phyloP scores from a whole-genome alignment of 2,888 invertebrate genomes.

The Drosophila mayaguana region DNA sequence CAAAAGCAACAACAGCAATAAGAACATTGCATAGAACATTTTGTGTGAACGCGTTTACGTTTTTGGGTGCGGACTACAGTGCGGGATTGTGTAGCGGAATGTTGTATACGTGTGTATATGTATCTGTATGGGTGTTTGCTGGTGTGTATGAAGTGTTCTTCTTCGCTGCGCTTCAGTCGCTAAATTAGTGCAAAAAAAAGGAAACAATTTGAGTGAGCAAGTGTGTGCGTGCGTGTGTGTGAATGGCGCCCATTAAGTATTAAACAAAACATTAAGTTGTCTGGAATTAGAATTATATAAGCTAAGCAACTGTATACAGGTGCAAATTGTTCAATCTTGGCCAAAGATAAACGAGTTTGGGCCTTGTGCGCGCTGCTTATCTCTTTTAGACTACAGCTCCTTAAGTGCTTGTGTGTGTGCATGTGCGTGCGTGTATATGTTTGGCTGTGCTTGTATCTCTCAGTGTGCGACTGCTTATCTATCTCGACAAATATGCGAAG shows the following conservation, averaged over 20 bases:
- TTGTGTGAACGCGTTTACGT: conserved; percentile 56
- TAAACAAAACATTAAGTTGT: conserved; percentile 57
- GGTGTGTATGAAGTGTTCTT: conserved; percentile 67
- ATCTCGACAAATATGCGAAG: conserved; percentile 77
- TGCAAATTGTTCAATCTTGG: conserved; percentile 70
- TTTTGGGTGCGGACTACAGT: conserved; percentile 50
- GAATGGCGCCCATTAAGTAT: conserved; percentile 44
- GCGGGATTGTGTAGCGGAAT: conserved; percentile 66
- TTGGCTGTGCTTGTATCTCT: too few species aligned
- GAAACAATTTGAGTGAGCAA: conserved; percentile 56
- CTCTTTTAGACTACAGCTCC: conserved; percentile 41
- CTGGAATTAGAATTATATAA: conserved; percentile 65
- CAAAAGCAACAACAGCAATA: conserved; percentile 32
- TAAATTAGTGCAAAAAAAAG: conserved; percentile 76
- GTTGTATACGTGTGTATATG: conserved; percentile 35
- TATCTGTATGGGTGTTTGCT: conserved; percentile 8
- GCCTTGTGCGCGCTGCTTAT: conserved; percentile 44
- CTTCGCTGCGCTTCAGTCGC: conserved; percentile 67
- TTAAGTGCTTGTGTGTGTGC: conserved; percentile 31
- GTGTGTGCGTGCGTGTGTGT: conserved; percentile 30
- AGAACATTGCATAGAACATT: conserved; percentile 58
- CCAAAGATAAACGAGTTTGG: conserved; percentile 72
- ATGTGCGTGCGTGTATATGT: conserved; percentile 18
- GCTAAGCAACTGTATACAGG: conserved; percentile 49
- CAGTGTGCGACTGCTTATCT: conserved; percentile 67